Base-by-base conservation (phyloP, 2,797 vertebrate genomes). In the Jordanella pulchra region DNA sequence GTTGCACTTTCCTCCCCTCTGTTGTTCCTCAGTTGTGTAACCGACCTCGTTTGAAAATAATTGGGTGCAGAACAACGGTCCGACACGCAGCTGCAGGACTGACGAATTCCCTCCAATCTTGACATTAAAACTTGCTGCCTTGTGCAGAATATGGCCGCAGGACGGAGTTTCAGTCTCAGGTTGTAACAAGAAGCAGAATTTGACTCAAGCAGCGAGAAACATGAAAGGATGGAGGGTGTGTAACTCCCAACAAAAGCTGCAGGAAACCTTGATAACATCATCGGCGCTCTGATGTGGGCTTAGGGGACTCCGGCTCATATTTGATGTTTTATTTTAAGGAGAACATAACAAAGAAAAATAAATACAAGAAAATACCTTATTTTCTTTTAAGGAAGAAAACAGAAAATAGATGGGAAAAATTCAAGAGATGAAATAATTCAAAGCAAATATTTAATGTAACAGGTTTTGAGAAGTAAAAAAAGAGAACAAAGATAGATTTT, bases 21-120 rank as follows among this genome's bases (percentile, higher is more conserved):
- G 83, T 84, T 83, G 76, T 80, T 91, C 72, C 76, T 65, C 30
- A 64, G 82, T 89, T 91, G 72, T 54, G 6, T 89, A 91, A 91
- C 63, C 0, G 72, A 0, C 72, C 85, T 70, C 7, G 6, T 88
- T 84, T 81, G 35, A 80, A 48, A 80, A 80, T 76, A 85, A 86
- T 67, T 61, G 73, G 48, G 27, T 30, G 53, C 69, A 76, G 72
- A 68, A 48, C 45, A 28, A 48, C n/a, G 2, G 67, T 60, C 7
- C 35, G 76, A 79, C 25, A 50, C 64, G 13, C 75, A 65, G 76
- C 78, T 65, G 77, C 72, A 69, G 79, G 1, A 71, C 42, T 2
- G 65, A 82, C 56, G 45, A 78, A 74, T 67, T 61, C 70, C 28
- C 56, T 42, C 17, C 0, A 63, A 69, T 67, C 32, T 56, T 67